Evolutionary conservation across 2,113 vertebrate species (phyloP).

Genomic region (Passer montanus): DNA sequence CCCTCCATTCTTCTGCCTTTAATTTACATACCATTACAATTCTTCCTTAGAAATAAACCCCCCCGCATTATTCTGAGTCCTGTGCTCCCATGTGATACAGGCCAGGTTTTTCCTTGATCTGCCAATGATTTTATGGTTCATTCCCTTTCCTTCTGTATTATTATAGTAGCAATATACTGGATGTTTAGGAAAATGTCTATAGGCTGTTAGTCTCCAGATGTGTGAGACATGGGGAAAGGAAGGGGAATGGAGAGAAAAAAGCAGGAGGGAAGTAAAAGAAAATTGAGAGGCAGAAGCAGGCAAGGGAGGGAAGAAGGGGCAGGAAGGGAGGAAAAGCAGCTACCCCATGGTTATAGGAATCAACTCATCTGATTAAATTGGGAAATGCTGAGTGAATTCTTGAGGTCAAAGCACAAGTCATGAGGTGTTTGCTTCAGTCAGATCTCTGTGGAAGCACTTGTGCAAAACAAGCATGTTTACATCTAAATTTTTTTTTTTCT

Average conservation of each 20-base stretch:
- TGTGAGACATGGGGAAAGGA: neutral
- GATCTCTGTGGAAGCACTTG: neutral
- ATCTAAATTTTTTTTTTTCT: neutral
- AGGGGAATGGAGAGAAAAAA: neutral
- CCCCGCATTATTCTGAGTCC: neutral
- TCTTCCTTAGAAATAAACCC: neutral
- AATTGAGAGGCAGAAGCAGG: neutral
- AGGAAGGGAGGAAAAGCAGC: neutral
- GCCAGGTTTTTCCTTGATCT: neutral
- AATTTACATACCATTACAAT: constrained; percentile 58
- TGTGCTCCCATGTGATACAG: neutral
- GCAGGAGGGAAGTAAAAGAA: neutral
- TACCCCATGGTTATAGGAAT: neutral
- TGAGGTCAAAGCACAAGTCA: neutral
- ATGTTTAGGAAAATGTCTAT: neutral
- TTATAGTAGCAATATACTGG: neutral
- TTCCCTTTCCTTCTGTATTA: neutral
- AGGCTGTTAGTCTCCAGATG: neutral
- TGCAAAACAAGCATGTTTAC: neutral
- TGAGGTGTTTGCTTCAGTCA: neutral
- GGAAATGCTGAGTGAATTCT: neutral
- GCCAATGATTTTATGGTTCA: neutral
- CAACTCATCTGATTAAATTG: neutral
- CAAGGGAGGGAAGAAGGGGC: neutral
- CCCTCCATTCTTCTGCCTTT: constrained; percentile 24